Evolutionary conservation across 2,113 vertebrate species (phyloP).

Genomic region (Tinamus guttatus): DNA sequence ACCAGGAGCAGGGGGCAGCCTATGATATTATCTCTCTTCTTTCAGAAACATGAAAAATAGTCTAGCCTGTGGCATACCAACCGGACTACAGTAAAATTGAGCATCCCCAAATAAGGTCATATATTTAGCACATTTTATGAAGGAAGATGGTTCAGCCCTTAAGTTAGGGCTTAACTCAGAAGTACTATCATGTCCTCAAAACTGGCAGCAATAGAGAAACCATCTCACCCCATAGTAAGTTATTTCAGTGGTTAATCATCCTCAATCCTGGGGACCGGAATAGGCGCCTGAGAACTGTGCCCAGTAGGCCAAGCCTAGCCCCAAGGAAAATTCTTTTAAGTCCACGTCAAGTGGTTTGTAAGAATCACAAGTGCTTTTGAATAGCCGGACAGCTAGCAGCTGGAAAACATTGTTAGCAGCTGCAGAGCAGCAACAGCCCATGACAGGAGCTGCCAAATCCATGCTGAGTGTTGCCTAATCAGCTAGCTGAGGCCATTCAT

Average conservation of each 20-base stretch:
- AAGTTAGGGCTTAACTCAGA: not conserved
- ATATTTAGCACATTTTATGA: accelerated
- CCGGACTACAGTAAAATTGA: not conserved
- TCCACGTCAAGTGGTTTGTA: not conserved
- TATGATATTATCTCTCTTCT: not conserved
- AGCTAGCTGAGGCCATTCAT: not conserved
- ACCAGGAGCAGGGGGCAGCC: not conserved
- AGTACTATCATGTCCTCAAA: not conserved
- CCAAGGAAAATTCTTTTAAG: not conserved
- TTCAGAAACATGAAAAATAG: not conserved
- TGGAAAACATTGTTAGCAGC: conserved; percentile 49
- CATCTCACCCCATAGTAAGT: not conserved
- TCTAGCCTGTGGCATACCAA: not conserved
- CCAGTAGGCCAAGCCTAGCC: not conserved
- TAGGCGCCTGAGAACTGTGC: not conserved
- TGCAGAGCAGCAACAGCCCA: not conserved
- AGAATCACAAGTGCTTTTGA: conserved; percentile 11
- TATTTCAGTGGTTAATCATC: not conserved
- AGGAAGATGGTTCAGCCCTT: not conserved
- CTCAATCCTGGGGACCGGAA: not conserved
- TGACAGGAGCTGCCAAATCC: conserved; percentile 40
- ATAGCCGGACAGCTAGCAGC: conserved; percentile 36
- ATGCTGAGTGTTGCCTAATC: conserved; percentile 44
- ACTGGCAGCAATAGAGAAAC: not conserved
- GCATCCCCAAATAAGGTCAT: not conserved